Percentiles rank a stretch among this genome's conserved stretches.
These are phyloP conservation scores for Holacanthella duospinosa DNA, from an alignment of 2,888 invertebrate species.

Conservation along the genomic window DNA sequence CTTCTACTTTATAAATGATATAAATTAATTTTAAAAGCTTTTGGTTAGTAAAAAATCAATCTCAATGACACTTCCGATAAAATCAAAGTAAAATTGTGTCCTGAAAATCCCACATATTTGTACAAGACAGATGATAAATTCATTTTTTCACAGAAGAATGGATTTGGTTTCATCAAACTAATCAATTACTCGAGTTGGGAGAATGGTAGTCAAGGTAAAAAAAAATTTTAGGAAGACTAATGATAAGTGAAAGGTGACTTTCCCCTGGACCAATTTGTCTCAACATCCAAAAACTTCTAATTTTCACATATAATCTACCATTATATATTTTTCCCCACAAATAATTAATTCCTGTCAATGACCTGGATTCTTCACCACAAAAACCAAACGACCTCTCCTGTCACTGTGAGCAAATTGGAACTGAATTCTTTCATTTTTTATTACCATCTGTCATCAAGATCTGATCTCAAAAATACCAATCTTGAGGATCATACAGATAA, in stretches of 20 bases:
- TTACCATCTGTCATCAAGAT: neutral
- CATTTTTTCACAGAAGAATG: no score
- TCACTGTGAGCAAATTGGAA: neutral
- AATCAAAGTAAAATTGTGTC: no score
- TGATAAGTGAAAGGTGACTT: constrained; percentile 4
- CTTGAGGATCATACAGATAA: neutral
- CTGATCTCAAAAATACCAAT: neutral
- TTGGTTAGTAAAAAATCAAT: no score
- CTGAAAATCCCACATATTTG: no score
- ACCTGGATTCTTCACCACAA: neutral
- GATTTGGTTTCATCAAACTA: neutral
- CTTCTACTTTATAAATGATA: no score
- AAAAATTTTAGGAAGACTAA: neutral
- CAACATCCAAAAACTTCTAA: no score
- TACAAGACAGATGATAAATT: no score
- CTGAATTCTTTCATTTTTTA: neutral
- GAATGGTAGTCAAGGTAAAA: neutral
- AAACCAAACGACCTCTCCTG: neutral
- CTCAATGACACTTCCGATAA: no score
- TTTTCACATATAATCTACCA: neutral
- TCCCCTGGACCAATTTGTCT: neutral
- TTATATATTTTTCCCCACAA: neutral
- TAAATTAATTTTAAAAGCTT: no score
- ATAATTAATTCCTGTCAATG: neutral
- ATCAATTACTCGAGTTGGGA: neutral